Conservation (phyloP, 2,797 vertebrate species). For the Pseudochaenichthys georgianus region DNA sequence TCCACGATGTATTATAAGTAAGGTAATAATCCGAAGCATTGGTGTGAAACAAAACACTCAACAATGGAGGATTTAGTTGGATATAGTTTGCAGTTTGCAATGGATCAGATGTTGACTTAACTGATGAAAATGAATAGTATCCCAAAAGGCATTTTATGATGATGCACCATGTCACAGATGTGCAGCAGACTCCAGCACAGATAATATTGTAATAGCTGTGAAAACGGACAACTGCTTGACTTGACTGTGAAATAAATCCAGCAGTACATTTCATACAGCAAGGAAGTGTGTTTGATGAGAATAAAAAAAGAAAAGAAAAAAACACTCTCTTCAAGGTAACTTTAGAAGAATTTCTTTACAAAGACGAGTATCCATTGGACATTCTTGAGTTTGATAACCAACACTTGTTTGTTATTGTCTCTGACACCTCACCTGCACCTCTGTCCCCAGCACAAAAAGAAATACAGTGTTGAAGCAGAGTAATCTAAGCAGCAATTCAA, state of each 20-base stretch:
- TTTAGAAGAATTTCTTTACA: constrained; percentile 17
- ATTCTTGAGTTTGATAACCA: constrained; percentile 31
- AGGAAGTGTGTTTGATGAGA: constrained; percentile 20
- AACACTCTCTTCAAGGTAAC: constrained; percentile 4
- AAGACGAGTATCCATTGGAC: constrained; percentile 41
- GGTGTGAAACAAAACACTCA: background rate
- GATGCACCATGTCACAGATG: background rate
- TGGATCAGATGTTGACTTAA: constrained; percentile 1
- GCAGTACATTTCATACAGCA: constrained; percentile 22
- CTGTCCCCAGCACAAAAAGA: background rate
- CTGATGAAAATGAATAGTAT: constrained; percentile 4
- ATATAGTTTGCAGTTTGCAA: background rate
- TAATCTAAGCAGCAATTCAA: background rate
- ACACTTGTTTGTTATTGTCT: constrained; percentile 6
- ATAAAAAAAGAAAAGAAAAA: constrained; percentile 12
- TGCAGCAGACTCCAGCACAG: background rate
- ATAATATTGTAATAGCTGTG: background rate
- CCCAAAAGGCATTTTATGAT: background rate
- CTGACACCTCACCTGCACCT: background rate
- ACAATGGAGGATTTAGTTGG: background rate
- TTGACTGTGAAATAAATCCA: constrained; percentile 24
- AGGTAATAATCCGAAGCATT: background rate
- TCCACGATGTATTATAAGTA: background rate
- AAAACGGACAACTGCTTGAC: constrained; percentile 11
- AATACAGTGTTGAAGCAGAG: background rate